Percentiles rank a stretch among this genome's conserved stretches.
These are phyloP conservation scores for Xiphophorus maculatus DNA, from an alignment of 2,113 vertebrate species.

Conservation along the genomic window DNA sequence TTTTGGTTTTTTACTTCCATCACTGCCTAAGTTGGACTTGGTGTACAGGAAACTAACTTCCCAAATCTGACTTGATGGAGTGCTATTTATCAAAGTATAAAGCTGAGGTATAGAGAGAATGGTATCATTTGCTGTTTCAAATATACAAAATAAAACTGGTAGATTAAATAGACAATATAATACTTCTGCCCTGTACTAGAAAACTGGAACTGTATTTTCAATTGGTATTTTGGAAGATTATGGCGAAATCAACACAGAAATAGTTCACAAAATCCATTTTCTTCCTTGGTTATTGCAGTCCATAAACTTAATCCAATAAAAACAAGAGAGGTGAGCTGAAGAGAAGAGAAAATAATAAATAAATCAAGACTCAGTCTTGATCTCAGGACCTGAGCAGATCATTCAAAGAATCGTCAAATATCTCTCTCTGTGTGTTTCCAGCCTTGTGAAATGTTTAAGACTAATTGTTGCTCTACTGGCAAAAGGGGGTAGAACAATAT, in stretches of 20 bases:
- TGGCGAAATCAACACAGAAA: not conserved
- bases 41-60: not conserved
- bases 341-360: not conserved
- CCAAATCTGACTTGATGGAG: not conserved
- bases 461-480: no score
- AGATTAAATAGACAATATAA: not conserved
- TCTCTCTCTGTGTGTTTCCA: not conserved
- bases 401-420: not conserved
- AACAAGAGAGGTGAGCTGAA: not conserved
- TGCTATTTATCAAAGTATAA: not conserved
- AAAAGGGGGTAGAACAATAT: no score
- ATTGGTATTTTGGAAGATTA: not conserved
- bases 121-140: not conserved
- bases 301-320: not conserved
- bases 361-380: not conserved
- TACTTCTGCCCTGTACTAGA: not conserved
- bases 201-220: not conserved
- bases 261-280: not conserved
- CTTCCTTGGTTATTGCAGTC: not conserved
- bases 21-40: not conserved
- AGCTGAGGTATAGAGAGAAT: not conserved
- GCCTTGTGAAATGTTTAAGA: not conserved
- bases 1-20: no score
- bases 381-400: not conserved
- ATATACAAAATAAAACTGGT: not conserved